phyloP scores from a whole-genome alignment of 2,888 invertebrate species.

The Eristalinus sepulchralis region DNA sequence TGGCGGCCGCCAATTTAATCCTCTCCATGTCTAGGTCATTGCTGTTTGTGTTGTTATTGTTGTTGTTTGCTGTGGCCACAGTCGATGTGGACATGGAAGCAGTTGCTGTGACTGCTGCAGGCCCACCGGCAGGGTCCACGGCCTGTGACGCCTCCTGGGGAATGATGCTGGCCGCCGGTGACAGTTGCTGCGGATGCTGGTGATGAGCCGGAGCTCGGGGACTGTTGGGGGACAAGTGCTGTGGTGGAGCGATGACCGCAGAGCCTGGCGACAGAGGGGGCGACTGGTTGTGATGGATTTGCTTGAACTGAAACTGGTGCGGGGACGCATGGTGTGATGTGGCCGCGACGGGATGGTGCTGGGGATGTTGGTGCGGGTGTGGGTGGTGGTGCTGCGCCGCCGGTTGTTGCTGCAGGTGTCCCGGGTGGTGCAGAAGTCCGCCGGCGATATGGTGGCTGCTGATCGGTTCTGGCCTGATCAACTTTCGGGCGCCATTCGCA shows the following conservation, averaged over 20 bases:
- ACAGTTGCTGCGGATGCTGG: conserved; percentile 43
- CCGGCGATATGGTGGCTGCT: conserved; percentile 45
- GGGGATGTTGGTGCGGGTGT: conserved; percentile 43
- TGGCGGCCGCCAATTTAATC: conserved; percentile 80
- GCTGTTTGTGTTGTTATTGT: conserved; percentile 35
- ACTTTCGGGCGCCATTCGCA: conserved; percentile 73
- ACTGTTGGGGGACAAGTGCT: conserved; percentile 14
- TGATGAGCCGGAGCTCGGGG: conserved; percentile 11
- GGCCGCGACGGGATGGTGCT: conserved; percentile 34
- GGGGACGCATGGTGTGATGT: conserved; percentile 28
- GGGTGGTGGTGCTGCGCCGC: conserved; percentile 20
- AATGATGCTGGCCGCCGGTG: conserved; percentile 25
- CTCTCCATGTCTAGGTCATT: conserved; percentile 80
- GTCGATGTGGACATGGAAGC: conserved; percentile 61
- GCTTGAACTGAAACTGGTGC: conserved; percentile 71
- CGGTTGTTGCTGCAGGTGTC: conserved; percentile 72
- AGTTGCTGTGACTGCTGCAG: conserved; percentile 52
- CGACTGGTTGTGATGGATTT: conserved; percentile 57
- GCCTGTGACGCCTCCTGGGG: conserved; percentile 14
- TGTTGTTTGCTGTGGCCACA: neutral
- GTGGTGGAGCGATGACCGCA: conserved; percentile 12
- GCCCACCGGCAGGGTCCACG: conserved; percentile 22
- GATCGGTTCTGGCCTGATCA: conserved; percentile 77
- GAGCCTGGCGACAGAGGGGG: conserved; percentile 56
- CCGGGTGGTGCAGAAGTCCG: conserved; percentile 76